Conservation (phyloP, 2,797 vertebrate genomes). For the Catharus ustulatus region DNA sequence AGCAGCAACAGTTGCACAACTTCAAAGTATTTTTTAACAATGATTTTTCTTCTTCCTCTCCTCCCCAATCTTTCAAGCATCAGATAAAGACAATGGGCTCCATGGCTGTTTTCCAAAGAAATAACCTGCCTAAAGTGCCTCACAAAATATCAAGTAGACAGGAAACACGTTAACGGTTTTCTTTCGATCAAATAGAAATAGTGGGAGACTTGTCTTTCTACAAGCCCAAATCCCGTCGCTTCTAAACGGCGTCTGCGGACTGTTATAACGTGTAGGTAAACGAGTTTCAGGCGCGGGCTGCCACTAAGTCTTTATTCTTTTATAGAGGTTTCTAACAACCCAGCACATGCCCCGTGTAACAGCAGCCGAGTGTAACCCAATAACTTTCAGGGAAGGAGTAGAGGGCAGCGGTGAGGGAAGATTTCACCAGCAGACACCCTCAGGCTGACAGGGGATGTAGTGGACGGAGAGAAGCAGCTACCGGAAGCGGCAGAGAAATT, state of each 20-base stretch:
- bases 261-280: slow-evolving; percentile 15
- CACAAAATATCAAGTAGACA: not conserved
- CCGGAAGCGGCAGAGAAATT: not conserved
- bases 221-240: not conserved
- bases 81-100: slow-evolving; percentile 55
- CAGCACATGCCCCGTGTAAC: not conserved
- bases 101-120: slow-evolving; percentile 21
- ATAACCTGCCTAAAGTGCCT: slow-evolving; percentile 10
- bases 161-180: slow-evolving; percentile 47
- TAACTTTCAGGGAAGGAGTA: not conserved
- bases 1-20: slow-evolving; percentile 46
- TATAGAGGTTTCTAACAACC: slow-evolving; percentile 3
- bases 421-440: not conserved
- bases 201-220: not conserved
- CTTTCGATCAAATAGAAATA: not conserved
- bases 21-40: slow-evolving; percentile 69
- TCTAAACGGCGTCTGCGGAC: not conserved
- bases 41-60: slow-evolving; percentile 59
- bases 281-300: slow-evolving; percentile 22
- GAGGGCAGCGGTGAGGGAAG: not conserved
- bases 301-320: slow-evolving; percentile 36
- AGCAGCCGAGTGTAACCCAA: not conserved
- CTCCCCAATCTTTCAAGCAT: slow-evolving; percentile 47
- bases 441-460: not conserved
- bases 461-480: not conserved